Conservation (phyloP, 2,113 vertebrate genomes). For the Setophaga petechia region DNA sequence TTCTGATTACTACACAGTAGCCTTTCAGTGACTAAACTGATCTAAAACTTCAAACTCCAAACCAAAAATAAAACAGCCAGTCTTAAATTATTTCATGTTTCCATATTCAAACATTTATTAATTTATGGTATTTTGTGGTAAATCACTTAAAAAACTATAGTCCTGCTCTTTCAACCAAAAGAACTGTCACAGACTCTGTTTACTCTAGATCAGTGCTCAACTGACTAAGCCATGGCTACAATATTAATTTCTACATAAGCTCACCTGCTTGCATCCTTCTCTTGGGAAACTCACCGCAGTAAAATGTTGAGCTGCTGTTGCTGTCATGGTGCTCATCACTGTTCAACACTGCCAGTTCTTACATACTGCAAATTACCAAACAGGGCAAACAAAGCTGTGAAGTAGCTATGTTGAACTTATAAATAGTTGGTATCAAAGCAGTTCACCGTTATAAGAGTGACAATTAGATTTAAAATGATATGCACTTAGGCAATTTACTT, state of each 20-base stretch:
- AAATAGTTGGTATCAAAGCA: neutral
- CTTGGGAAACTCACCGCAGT: neutral
- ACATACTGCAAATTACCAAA: neutral
- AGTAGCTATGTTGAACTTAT: neutral
- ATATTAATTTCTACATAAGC: neutral
- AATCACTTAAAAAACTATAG: neutral
- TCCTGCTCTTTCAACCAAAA: neutral
- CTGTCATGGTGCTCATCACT: neutral
- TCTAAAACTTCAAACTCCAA: neutral
- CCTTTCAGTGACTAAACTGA: neutral
- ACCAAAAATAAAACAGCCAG: neutral
- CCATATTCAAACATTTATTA: neutral
- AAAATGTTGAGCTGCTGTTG: neutral
- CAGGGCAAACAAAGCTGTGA: neutral
- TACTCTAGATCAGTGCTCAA: neutral
- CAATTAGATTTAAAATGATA: conserved; percentile 35
- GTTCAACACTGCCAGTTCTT: neutral
- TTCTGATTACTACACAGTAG: neutral
- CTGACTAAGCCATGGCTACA: neutral
- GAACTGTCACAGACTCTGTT: neutral
- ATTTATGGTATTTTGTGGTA: neutral
- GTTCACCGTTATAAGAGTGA: neutral
- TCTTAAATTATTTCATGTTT: neutral
- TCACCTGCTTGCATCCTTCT: neutral
- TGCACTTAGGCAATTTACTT: conserved; percentile 45